Percentiles rank a stretch among this genome's conserved stretches.
Conservation (phyloP, 2,797 vertebrate genomes). For the Lophius americanus region DNA sequence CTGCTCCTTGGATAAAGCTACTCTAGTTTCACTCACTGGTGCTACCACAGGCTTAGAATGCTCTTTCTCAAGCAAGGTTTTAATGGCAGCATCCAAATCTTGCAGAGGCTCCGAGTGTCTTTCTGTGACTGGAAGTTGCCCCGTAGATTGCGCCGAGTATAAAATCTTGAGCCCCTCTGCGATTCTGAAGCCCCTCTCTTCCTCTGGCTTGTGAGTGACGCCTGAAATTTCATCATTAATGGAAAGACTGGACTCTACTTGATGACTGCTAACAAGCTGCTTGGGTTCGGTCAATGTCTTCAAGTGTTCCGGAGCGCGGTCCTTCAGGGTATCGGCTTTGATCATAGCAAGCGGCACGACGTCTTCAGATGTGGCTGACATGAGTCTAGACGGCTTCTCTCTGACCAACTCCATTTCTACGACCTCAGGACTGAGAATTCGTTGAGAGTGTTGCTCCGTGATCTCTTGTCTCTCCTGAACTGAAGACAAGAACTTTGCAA, state of each 20-base stretch:
- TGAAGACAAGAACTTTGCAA: conserved; percentile 72
- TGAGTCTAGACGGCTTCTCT: conserved; percentile 67
- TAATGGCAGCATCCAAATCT: conserved; percentile 46
- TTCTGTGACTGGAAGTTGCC: conserved; percentile 67
- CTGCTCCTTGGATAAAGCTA: conserved; percentile 71
- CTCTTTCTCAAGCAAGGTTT: conserved; percentile 57
- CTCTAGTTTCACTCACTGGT: conserved; percentile 67
- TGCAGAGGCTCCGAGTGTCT: conserved; percentile 62
- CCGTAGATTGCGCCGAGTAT: conserved; percentile 72
- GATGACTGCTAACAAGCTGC: conserved; percentile 62
- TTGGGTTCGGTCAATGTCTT: conserved; percentile 61
- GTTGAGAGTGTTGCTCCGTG: conserved; percentile 77
- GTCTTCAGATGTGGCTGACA: conserved; percentile 77
- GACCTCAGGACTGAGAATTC: conserved; percentile 77
- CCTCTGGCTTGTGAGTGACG: conserved; percentile 45
- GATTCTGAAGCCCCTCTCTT: conserved; percentile 72
- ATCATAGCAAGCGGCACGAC: conserved; percentile 66
- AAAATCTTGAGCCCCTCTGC: conserved; percentile 79
- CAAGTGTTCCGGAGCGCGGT: conserved; percentile 37
- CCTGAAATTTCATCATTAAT: conserved; percentile 69
- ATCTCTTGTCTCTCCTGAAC: conserved; percentile 79
- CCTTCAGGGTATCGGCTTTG: conserved; percentile 52
- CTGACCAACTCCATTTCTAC: conserved; percentile 55
- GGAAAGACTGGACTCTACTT: conserved; percentile 61
- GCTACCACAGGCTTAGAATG: conserved; percentile 47